Base-by-base conservation (phyloP, 1,140 invertebrate genomes). In the Caenorhabditis remanei region DNA sequence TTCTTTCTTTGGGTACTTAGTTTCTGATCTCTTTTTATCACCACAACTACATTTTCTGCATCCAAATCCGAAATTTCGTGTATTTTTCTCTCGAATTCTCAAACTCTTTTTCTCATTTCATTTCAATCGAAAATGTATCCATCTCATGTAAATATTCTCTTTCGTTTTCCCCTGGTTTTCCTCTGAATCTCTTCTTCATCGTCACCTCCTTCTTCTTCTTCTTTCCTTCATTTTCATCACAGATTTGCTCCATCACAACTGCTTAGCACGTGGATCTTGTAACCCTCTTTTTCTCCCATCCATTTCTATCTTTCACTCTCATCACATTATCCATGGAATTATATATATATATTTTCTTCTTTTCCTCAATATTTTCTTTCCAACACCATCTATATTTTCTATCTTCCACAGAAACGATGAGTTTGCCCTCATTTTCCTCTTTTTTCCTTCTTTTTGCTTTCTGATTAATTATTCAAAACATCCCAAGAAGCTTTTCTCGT, bases 291-390 rank as follows among this genome's bases (percentile, higher is more conserved):
- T 65, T 48, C 65, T 71, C 65, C 41, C 65, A 46, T 46, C 65
- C 41, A 71, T 46, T 46, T 46, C 65, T 71, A 43, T 71, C 41
- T 71, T 43, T 71, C 43, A 48, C 65, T 71, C 65, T 71, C 65
- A 71, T 71, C 65, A 71, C 65, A 71, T 71, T 71, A 71, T 71
- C 65, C 65, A 71, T 71, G 65, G 65, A 71, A 71, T 71, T 71
- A 71, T 71, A 71, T 32, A 71, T 32, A 71, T 71, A 63, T 63
- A 13, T 63, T 63, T 71, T 71, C 63, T 65, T 71, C n/a, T 32
- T 19, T 32, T 19, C 19, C 40, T 13, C 41, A 14, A 3, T 7
- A 14, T 43, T 71, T 71, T 48, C 46, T 16, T 21, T n/a, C 19
- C 65, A 46, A 43, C 65, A 71, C 46, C 65, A 71, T 71, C 41